Base-by-base conservation (phyloP, 2,113 vertebrate species). In the Melanerpes formicivorus region DNA sequence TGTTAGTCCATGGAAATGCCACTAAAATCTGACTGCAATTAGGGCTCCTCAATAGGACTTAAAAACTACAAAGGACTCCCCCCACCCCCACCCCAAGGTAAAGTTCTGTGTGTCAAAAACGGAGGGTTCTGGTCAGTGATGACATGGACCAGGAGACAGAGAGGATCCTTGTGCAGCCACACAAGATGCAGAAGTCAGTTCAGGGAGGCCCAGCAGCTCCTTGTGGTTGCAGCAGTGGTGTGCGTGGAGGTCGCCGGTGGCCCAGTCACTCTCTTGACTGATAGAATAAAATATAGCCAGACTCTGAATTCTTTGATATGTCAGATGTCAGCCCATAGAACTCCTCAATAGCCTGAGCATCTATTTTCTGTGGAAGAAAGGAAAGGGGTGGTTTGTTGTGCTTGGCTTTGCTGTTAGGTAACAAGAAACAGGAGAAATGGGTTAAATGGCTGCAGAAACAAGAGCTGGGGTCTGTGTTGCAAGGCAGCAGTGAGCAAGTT, bases 231-330 rank as follows among this genome's bases (percentile, higher is more conserved):
- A 73, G 82, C 40, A 80, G 95, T 18, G 1, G 85, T 70, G 64
- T 91, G 87, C 0, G 4, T 37, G 59, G 19, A 15, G 90, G 70
- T 93, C 94, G 62, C n/a, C 40, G 71, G 78, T 83, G 94, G 80
- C 84, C 80, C 90, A 76, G 81, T 98, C 98, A 99, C 97, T 99
- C 99, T 97, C 99, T 98, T 92, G 99, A 99, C 97, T 99, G 99
- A 96, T 99, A 99, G 97, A 99, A 99, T 97, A 99, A 98, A 97
- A 99, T 99, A 97, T 99, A 99, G 95, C 99, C 99, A 67, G 99
- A 99, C 97, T 99, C 99, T 4, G 99, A 99, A 97, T 99, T 99
- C 98, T 99, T 99, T 80, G 99, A 99, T 98, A 99, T 99, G 97
- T 99, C 99, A 85, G 99, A 99, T 7, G 99, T 99, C 96, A 99